These are phyloP conservation scores for Apis dorsata DNA, from an alignment of 1,140 invertebrate species.

Conservation along the genomic window DNA sequence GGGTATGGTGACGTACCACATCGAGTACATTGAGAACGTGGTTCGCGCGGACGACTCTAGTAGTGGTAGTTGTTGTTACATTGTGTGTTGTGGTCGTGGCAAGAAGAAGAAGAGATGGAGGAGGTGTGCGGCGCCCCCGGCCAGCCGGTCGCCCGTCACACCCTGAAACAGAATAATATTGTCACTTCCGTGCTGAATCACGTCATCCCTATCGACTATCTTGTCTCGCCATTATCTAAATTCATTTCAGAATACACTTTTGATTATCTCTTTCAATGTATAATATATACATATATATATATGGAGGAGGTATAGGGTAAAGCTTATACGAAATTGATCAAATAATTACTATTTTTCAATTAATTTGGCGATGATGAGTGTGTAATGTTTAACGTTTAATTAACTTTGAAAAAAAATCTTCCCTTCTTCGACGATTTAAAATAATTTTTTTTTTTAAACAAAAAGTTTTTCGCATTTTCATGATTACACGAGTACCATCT, in stretches of 20 bases:
- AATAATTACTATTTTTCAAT: no score
- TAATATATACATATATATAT: no score
- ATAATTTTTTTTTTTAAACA: no score
- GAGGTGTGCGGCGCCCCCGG: conserved; percentile 80
- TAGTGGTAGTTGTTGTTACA: conserved; percentile 78
- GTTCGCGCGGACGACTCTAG: conserved; percentile 77
- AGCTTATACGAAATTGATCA: no score
- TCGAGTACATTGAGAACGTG: conserved; percentile 78
- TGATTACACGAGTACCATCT: no score
- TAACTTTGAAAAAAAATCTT: no score
- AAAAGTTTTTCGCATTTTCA: no score
- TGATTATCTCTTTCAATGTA: no score
- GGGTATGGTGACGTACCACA: conserved; percentile 79
- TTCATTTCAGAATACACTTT: not conserved
- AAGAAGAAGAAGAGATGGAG: conserved; percentile 78
- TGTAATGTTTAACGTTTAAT: no score
- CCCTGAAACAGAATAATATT: conserved; percentile 80
- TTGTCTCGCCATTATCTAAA: conserved; percentile 43
- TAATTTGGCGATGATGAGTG: no score
- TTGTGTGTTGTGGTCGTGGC: conserved; percentile 78
- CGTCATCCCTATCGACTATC: conserved; percentile 54
- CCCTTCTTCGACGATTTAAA: no score
- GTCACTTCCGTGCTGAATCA: conserved; percentile 74
- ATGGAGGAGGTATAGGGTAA: no score
- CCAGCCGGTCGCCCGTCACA: conserved; percentile 80